phyloP scores from a whole-genome alignment of 2,797 vertebrate species.

The Molossus alvarezi region DNA sequence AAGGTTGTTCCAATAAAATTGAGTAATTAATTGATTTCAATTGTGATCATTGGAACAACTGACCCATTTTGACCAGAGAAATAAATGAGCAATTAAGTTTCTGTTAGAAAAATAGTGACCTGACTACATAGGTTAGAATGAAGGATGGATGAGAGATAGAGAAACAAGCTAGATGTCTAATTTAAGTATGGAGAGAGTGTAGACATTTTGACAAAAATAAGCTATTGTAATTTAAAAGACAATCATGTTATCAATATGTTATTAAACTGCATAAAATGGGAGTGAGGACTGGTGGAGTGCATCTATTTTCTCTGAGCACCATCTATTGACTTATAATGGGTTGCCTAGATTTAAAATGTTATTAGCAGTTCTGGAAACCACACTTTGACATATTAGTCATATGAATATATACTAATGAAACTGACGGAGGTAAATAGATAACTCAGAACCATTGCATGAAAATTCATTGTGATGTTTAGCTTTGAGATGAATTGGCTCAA shows the following conservation, averaged over 20 bases:
- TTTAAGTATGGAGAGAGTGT: not conserved
- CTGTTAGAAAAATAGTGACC: slow-evolving; percentile 23
- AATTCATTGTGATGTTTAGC: not conserved
- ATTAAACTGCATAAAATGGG: not conserved
- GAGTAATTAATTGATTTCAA: not conserved
- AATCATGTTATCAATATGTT: not conserved
- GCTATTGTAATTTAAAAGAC: not conserved
- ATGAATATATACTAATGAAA: not conserved
- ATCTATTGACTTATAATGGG: slow-evolving; percentile 16
- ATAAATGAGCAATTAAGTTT: not conserved
- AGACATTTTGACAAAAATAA: not conserved
- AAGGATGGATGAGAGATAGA: not conserved
- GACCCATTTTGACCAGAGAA: slow-evolving; percentile 5
- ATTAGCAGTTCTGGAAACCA: not conserved
- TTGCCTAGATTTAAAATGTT: not conserved
- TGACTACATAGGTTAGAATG: not conserved
- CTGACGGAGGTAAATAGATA: not conserved
- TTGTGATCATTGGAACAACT: not conserved
- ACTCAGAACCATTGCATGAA: not conserved
- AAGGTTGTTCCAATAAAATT: not conserved
- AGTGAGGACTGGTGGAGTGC: not conserved
- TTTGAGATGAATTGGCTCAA: not conserved
- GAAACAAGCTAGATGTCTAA: not conserved
- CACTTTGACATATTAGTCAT: not conserved
- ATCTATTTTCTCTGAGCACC: slow-evolving; percentile 7